Conservation (phyloP, 2,797 vertebrate genomes). For the Chloroceryle inda region DNA sequence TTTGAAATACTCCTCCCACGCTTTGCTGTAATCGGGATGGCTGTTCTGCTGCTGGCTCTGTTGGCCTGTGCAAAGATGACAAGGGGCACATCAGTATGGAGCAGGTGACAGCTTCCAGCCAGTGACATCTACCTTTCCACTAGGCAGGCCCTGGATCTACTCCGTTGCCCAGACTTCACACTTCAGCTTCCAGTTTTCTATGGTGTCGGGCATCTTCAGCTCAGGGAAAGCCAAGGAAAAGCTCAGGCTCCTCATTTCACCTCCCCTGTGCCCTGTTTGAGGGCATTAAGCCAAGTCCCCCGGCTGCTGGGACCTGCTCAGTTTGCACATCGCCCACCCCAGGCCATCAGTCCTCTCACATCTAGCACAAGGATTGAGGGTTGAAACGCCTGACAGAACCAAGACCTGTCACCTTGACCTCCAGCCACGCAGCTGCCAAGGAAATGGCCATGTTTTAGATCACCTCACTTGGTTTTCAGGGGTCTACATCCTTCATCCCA, state of each 20-base stretch:
- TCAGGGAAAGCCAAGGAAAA: background rate
- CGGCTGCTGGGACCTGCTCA: background rate
- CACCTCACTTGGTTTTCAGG: background rate
- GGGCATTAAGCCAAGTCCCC: background rate
- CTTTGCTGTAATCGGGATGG: conserved; percentile 94
- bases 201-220: background rate
- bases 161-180: background rate
- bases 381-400: background rate
- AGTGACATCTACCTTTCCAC: background rate
- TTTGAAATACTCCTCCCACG: conserved; percentile 95
- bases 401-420: background rate
- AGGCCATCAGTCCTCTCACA: background rate
- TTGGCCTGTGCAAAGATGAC: conserved; percentile 86
- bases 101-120: conserved; percentile 17
- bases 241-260: background rate
- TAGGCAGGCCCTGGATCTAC: background rate
- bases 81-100: conserved; percentile 51
- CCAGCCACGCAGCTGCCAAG: background rate
- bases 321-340: background rate
- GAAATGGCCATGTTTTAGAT: accelerated
- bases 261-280: background rate
- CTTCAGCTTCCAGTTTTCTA: background rate
- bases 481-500: background rate
- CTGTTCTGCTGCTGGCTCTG: conserved; percentile 93
- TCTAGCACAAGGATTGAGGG: background rate